Percentiles rank a stretch among this genome's conserved stretches.
Conservation (phyloP, 2,113 vertebrate genomes). For the western clawed frog (Xenopus tropicalis) region DNA sequence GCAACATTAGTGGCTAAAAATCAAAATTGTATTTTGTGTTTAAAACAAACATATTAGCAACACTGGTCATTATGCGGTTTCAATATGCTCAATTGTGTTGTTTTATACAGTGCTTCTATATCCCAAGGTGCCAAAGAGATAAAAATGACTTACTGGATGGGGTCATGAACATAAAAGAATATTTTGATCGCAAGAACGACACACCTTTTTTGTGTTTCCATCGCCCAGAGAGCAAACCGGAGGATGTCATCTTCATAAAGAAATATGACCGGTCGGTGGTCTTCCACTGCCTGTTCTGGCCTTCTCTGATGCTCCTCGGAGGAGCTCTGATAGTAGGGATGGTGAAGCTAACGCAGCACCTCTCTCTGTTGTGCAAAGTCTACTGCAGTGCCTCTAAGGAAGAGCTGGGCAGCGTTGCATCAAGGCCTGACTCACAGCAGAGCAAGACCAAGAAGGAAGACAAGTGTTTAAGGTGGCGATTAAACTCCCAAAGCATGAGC, state of each 20-base stretch:
- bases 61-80: too few species aligned
- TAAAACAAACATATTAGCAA: too few species aligned
- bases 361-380: slow-evolving; percentile 60
- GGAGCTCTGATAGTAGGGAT: slow-evolving; percentile 71
- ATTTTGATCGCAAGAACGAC: slow-evolving; percentile 53
- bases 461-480: slow-evolving; percentile 43
- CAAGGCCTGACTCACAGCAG: slow-evolving; percentile 23
- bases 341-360: slow-evolving; percentile 70
- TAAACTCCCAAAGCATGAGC: slow-evolving; percentile 41
- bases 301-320: slow-evolving; percentile 67
- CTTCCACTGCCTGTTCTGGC: slow-evolving; percentile 70
- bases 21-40: too few species aligned
- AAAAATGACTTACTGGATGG: slow-evolving; percentile 55
- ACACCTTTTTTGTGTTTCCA: slow-evolving; percentile 56
- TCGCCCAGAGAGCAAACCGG: slow-evolving; percentile 46
- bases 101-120: slow-evolving; percentile 73
- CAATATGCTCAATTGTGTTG: background rate
- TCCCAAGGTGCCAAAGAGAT: slow-evolving; percentile 68
- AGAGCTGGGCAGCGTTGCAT: background rate
- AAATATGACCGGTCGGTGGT: slow-evolving; percentile 55
- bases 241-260: slow-evolving; percentile 60
- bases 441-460: slow-evolving; percentile 48
- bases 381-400: slow-evolving; percentile 30
- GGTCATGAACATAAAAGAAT: slow-evolving; percentile 59
- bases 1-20: too few species aligned